These are phyloP conservation scores for Sepiola atlantica DNA, from an alignment of 2,888 invertebrate genomes.

Conservation along the genomic window DNA sequence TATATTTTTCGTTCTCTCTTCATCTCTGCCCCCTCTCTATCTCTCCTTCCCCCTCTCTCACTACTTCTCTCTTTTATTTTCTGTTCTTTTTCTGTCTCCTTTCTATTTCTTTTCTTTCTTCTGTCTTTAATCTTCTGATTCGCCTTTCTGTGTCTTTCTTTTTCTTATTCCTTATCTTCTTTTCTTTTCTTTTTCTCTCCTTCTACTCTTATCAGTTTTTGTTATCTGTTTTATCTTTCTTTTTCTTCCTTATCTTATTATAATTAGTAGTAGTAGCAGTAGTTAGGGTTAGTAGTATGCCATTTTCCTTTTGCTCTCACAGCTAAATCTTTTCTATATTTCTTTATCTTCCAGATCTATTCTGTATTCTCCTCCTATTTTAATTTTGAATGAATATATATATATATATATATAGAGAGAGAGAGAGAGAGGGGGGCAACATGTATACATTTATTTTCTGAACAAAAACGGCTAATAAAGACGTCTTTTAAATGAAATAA, in stretches of 20 bases:
- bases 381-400: no score
- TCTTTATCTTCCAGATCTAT: no score
- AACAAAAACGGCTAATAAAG: no score
- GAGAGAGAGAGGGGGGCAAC: no score
- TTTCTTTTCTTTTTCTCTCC: not conserved
- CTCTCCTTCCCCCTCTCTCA: not conserved
- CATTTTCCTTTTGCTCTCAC: no score
- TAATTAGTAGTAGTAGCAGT: no score
- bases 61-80: not conserved
- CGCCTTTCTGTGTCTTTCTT: not conserved
- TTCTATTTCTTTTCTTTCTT: not conserved
- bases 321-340: no score
- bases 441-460: no score
- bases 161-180: not conserved
- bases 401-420: no score
- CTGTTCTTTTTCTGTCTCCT: not conserved
- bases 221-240: not conserved
- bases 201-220: not conserved
- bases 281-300: no score
- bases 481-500: no score
- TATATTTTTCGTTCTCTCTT: not conserved
- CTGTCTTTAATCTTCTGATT: not conserved
- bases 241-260: not conserved
- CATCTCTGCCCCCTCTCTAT: not conserved
- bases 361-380: no score